These are phyloP conservation scores for Lasioglossum baleicum DNA, from an alignment of 1,140 invertebrate genomes.

Conservation along the genomic window DNA sequence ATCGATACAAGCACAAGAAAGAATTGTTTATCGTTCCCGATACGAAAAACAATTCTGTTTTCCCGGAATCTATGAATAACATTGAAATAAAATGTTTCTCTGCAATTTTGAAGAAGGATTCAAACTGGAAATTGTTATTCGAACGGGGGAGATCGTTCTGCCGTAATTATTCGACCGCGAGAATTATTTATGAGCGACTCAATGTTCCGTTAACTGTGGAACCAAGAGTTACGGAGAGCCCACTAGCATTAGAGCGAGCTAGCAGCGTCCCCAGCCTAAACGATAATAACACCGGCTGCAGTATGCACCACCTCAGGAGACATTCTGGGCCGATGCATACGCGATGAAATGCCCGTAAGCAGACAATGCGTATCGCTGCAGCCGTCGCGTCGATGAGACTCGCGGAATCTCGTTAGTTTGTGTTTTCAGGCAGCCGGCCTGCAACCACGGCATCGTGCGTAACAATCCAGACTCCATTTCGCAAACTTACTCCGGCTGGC, in stretches of 20 bases:
- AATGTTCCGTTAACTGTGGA: constrained; percentile 8
- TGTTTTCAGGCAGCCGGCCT: constrained; percentile 10
- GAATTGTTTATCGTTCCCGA: no score
- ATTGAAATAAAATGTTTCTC: no score
- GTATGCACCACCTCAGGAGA: constrained; percentile 40
- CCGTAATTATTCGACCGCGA: neutral
- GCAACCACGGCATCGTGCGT: neutral
- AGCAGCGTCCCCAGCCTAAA: constrained; percentile 39
- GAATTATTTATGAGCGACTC: neutral
- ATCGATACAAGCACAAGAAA: no score
- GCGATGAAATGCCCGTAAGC: constrained; percentile 20
- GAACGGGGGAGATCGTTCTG: no score
- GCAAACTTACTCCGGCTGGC: no score
- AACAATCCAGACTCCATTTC: no score
- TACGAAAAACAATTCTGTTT: no score
- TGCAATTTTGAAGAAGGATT: no score
- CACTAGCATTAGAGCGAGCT: neutral
- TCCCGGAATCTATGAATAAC: no score
- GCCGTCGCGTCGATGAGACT: constrained; percentile 49
- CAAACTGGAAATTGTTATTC: no score
- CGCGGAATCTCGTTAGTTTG: constrained; percentile 50
- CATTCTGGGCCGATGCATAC: constrained; percentile 33
- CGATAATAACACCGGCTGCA: constrained; percentile 55
- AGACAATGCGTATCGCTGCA: constrained; percentile 48
- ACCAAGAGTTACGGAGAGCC: constrained; percentile 18